These are phyloP conservation scores for Heliconius ethilla DNA, from an alignment of 2,888 invertebrate species.

Conservation along the genomic window DNA sequence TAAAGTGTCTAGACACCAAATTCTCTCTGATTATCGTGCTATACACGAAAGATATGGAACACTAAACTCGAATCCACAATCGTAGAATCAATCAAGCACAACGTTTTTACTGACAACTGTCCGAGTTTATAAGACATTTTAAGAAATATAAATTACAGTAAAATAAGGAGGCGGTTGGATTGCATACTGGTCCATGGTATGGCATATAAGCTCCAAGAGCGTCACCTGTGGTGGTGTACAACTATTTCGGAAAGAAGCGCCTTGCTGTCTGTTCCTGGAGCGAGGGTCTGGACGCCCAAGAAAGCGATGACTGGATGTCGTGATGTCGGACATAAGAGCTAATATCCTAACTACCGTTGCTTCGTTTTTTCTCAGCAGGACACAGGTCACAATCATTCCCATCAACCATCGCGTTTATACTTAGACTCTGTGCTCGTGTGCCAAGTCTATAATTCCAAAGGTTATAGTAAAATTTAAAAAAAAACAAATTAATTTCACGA, in stretches of 20 bases:
- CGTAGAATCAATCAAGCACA: not conserved
- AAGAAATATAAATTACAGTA: not conserved
- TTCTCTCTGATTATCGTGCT: not conserved
- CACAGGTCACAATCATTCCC: not conserved
- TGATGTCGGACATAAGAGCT: too few relatives aligned
- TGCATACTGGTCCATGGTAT: not conserved
- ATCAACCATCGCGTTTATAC: too few relatives aligned
- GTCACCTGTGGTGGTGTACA: not conserved
- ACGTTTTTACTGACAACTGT: not conserved
- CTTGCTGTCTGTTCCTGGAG: too few relatives aligned
- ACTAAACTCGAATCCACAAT: not conserved
- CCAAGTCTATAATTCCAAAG: not conserved
- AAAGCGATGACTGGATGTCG: too few relatives aligned
- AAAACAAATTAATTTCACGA: not conserved
- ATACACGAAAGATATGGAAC: not conserved
- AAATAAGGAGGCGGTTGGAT: not conserved
- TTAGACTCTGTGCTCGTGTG: too few relatives aligned
- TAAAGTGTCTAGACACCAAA: not conserved
- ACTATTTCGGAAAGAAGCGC: not conserved
- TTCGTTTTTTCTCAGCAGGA: not conserved
- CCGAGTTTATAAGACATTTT: constrained; percentile 1
- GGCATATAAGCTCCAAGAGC: not conserved
- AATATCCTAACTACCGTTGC: not conserved
- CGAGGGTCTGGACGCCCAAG: too few relatives aligned
- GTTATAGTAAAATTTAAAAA: not conserved